A percentile compares a stretch with the other conserved stretches of the same genome.
These are phyloP conservation scores for Gymnoscelis rufifasciata DNA, from an alignment of 2,888 invertebrate genomes.

Conservation along the genomic window DNA sequence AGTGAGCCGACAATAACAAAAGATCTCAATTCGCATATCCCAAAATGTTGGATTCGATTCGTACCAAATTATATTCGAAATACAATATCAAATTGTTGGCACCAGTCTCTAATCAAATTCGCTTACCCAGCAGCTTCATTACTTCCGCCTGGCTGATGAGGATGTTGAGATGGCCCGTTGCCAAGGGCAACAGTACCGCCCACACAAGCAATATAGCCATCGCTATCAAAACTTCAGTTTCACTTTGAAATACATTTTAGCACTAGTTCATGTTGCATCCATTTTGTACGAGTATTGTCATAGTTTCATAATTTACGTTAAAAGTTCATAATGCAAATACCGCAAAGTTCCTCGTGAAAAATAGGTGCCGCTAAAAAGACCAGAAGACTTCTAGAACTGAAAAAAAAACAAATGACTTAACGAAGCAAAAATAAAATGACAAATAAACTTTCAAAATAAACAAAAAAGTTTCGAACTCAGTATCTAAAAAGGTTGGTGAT, in stretches of 20 bases:
- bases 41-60: too few relatives aligned
- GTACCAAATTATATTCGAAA: conserved; percentile 6
- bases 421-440: neutral
- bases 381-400: neutral
- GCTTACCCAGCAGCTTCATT: conserved; percentile 88
- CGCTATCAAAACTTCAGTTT: conserved; percentile 18
- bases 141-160: conserved; percentile 90
- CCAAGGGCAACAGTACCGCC: conserved; percentile 73
- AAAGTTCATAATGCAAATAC: too few relatives aligned
- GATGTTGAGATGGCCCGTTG: conserved; percentile 86
- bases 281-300: conserved; percentile 19
- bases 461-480: neutral
- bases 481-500: neutral
- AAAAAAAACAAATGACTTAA: neutral
- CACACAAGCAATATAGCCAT: conserved; percentile 67
- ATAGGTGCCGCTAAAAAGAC: too few relatives aligned
- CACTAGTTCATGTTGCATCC: conserved; percentile 44
- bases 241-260: conserved; percentile 51
- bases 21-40: too few relatives aligned
- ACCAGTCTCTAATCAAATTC: conserved; percentile 38
- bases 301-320: neutral
- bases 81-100: conserved; percentile 20
- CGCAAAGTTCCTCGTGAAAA: too few relatives aligned
- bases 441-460: neutral
- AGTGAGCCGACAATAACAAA: too few relatives aligned